Percentiles rank a stretch among this genome's conserved stretches.
Conservation (phyloP, 2,888 invertebrate genomes). For the Automeris io region DNA sequence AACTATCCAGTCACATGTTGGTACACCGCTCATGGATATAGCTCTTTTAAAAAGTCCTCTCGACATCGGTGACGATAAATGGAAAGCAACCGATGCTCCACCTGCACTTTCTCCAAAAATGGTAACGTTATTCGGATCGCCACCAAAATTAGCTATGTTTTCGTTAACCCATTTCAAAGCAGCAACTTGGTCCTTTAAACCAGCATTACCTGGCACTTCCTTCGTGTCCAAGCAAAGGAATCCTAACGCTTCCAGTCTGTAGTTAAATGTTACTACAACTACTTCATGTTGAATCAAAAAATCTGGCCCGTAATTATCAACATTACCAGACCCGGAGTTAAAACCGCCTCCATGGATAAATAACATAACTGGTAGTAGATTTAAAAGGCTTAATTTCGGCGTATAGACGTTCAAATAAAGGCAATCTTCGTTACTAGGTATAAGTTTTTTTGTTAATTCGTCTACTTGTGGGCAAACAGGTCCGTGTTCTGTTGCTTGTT, state of each 20-base stretch:
- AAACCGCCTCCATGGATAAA: slow-evolving; percentile 41
- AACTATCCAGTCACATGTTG: slow-evolving; percentile 24
- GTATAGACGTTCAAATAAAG: slow-evolving; percentile 43
- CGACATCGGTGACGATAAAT: slow-evolving; percentile 21
- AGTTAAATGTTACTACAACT: slow-evolving; percentile 74
- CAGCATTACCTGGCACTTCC: slow-evolving; percentile 78
- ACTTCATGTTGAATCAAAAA: slow-evolving; percentile 68
- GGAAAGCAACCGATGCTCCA: slow-evolving; percentile 9
- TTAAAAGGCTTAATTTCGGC: slow-evolving; percentile 19
- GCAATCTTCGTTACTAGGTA: slow-evolving; percentile 38
- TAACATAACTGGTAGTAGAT: slow-evolving; percentile 34
- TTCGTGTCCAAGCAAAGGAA: slow-evolving; percentile 69
- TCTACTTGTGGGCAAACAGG: slow-evolving; percentile 39
- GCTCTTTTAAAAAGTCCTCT: slow-evolving; percentile 22
- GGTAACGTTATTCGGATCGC: slow-evolving; percentile 34
- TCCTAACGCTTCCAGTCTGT: slow-evolving; percentile 68
- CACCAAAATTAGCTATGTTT: slow-evolving; percentile 38
- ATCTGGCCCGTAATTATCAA: slow-evolving; percentile 68
- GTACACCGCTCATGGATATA: slow-evolving; percentile 23
- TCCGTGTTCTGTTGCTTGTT: slow-evolving; percentile 38
- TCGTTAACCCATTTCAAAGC: slow-evolving; percentile 37
- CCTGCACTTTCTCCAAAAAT: slow-evolving; percentile 28
- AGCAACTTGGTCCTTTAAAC: slow-evolving; percentile 55
- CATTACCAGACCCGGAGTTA: slow-evolving; percentile 40
- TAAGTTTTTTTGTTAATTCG: slow-evolving; percentile 17